A percentile compares a stretch with the other conserved stretches of the same genome.
phyloP scores from a whole-genome alignment of 2,113 vertebrate genomes.

The Aleadryas rufinucha region DNA sequence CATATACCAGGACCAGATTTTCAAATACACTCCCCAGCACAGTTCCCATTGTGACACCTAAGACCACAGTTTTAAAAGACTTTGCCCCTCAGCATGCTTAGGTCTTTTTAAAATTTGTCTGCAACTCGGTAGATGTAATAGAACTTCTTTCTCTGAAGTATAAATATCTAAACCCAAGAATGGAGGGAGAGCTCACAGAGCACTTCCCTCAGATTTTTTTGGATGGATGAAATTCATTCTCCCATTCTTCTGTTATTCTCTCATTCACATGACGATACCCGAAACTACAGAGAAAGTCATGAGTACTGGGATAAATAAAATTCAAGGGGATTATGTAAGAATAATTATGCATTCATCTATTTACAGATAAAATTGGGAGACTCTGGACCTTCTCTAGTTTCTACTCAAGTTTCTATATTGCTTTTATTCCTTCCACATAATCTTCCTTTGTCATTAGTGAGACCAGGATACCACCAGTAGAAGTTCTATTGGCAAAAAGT shows the following conservation, averaged over 20 bases:
- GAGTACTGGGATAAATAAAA: background rate
- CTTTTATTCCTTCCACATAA: background rate
- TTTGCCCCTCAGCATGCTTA: background rate
- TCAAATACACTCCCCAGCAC: background rate
- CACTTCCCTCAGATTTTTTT: background rate
- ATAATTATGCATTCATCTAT: background rate
- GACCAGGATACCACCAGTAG: background rate
- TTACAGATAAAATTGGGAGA: background rate
- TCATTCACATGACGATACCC: background rate
- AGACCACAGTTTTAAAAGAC: background rate
- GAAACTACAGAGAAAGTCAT: background rate
- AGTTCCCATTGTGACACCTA: background rate
- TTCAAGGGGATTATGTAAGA: background rate
- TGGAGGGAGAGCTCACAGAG: background rate
- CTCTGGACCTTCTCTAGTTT: background rate
- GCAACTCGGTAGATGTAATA: background rate
- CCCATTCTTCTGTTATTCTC: background rate
- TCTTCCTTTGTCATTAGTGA: background rate
- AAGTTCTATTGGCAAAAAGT: background rate
- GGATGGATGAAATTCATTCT: background rate
- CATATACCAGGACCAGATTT: background rate
- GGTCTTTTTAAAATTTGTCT: background rate
- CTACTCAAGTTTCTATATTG: background rate
- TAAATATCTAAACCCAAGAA: background rate
- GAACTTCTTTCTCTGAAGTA: background rate